Percentiles rank a stretch among this genome's conserved stretches.
Conservation (phyloP, 2,888 invertebrate species). For the Prosopocoilus inquinatus region DNA sequence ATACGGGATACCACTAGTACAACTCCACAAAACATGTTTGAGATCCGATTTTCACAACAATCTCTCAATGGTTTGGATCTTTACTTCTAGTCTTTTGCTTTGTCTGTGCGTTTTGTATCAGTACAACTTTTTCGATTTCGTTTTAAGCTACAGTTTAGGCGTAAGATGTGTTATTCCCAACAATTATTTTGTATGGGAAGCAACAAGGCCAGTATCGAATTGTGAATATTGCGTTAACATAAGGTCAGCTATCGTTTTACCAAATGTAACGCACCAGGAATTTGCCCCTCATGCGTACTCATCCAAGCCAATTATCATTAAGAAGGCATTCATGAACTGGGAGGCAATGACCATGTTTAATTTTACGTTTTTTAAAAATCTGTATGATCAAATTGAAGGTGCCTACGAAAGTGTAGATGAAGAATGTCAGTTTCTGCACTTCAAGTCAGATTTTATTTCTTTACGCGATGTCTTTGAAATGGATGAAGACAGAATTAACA, state of each 20-base stretch:
- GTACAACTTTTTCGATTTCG: constrained; percentile 23
- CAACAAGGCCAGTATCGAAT: constrained; percentile 77
- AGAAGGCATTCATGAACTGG: constrained; percentile 75
- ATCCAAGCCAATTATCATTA: constrained; percentile 76
- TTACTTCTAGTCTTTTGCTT: constrained; percentile 15
- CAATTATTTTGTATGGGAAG: constrained; percentile 85
- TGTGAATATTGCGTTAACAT: constrained; percentile 76
- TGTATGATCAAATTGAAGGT: constrained; percentile 67
- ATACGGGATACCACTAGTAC: background rate
- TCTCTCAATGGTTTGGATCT: background rate
- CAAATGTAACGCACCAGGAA: constrained; percentile 65
- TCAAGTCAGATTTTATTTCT: constrained; percentile 76
- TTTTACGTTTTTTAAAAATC: constrained; percentile 65
- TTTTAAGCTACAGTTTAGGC: constrained; percentile 50
- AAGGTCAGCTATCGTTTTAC: constrained; percentile 64
- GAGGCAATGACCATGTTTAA: constrained; percentile 67
- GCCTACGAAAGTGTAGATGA: constrained; percentile 73
- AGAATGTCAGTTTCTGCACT: constrained; percentile 84
- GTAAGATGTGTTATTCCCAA: constrained; percentile 77
- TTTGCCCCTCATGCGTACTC: constrained; percentile 76
- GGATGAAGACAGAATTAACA: constrained; percentile 63
- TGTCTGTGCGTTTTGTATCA: constrained; percentile 25
- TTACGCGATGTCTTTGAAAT: constrained; percentile 76
- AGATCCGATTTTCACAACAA: background rate
- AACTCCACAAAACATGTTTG: background rate